Base-by-base conservation (phyloP, 2,113 vertebrate genomes). In the Perca fluviatilis region DNA sequence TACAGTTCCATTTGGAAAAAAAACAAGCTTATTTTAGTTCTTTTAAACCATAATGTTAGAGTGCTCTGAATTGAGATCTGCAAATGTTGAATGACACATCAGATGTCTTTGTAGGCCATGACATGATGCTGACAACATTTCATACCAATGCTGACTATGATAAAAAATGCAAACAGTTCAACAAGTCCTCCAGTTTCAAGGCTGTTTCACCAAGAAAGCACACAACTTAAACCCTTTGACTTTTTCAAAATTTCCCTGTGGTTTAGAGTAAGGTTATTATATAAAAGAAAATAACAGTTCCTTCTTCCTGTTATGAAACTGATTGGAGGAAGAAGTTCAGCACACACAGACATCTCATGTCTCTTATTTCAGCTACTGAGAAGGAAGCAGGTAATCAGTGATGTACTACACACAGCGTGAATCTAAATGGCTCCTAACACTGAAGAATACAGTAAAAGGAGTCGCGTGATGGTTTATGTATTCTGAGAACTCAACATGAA, bases 401-500 rank as follows among this genome's bases (percentile, higher is more conserved):
- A 74, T 6, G 43, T 25, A 6, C 19, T 50, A 36, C 6, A 51
- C 12, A 27, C 25, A 25, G 18, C 12, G 9, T 36, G 47, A 36
- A 56, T 53, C 40, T 58, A 67, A 62, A 65, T 54, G 27, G 18
- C 13, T 13, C 5, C 6, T 16, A 12, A 51, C 4, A 51, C 18
- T 13, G 19, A 27, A 49, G 7, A 25, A 14, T 33, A 25, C 64
- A 68, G 51, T 36, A 5, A 43, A 49, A 72, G 3, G 18, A 61
- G 65, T 21, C 40, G 14, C 9, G 0, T n/a, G 49, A 58, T 40
- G 51, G 13, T 68, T 71, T 19, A 11, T 65, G 14, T 3, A 2
- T 84, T 76, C 49, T 67, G 63, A 61, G 49, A 79, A 83, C 8
- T n/a, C 3, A 19, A 64, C 16, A 58, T 57, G 25, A 66, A 70